phyloP scores from a whole-genome alignment of 2,888 invertebrate genomes.

The Orthosia cruda region DNA sequence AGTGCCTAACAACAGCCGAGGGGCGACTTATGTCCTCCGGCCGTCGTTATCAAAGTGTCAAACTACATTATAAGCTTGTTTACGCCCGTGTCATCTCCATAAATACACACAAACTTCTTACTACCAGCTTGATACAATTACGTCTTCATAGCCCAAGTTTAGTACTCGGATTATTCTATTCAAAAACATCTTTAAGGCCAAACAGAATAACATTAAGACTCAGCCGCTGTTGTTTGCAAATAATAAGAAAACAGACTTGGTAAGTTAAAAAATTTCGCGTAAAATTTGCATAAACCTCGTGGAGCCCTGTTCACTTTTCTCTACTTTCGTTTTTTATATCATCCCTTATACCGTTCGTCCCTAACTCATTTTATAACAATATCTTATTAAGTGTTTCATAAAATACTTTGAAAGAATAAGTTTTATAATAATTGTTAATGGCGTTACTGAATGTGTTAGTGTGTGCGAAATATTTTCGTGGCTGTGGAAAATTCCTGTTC shows the following conservation, averaged over 20 bases:
- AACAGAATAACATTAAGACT: constrained; percentile 80
- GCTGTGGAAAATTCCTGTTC: constrained; percentile 41
- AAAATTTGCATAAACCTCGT: constrained; percentile 90
- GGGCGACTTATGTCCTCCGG: constrained; percentile 45
- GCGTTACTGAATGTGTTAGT: constrained; percentile 21
- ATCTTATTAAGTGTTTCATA: constrained; percentile 71
- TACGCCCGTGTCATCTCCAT: constrained; percentile 62
- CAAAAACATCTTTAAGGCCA: constrained; percentile 74
- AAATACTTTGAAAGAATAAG: constrained; percentile 59
- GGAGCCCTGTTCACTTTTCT: constrained; percentile 82
- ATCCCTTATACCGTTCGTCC: constrained; percentile 79
- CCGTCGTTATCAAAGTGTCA: constrained; percentile 64
- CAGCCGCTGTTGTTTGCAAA: constrained; percentile 86
- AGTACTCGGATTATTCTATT: constrained; percentile 73
- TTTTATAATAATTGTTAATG: constrained; percentile 61
- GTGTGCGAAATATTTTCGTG: constrained; percentile 38
- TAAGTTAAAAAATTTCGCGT: constrained; percentile 87
- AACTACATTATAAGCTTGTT: constrained; percentile 67
- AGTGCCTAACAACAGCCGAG: constrained; percentile 39
- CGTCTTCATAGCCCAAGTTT: constrained; percentile 74
- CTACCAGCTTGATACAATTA: constrained; percentile 71
- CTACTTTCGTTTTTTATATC: constrained; percentile 84
- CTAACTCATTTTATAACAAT: constrained; percentile 82
- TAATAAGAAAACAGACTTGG: constrained; percentile 87
- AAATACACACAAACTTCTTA: constrained; percentile 65